phyloP scores from a whole-genome alignment of 2,113 vertebrate genomes.

The Cricetomys ansorgei region DNA sequence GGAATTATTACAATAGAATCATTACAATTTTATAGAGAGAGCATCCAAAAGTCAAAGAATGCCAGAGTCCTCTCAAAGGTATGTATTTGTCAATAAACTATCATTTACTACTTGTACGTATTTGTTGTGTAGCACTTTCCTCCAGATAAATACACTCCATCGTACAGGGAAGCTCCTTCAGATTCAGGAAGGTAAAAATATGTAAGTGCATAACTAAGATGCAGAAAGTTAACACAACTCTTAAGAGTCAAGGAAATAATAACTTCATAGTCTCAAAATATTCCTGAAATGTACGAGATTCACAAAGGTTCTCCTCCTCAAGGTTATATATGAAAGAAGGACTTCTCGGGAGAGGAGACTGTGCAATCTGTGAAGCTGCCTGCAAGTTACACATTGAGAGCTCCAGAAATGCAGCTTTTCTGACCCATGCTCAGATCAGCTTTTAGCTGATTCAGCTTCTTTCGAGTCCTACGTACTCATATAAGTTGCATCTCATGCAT shows the following conservation, averaged over 20 bases:
- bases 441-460: background rate
- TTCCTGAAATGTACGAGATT: background rate
- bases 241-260: background rate
- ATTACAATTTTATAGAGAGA: constrained; percentile 5
- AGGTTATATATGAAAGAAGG: background rate
- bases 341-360: background rate
- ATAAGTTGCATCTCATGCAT: background rate
- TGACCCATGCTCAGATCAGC: background rate
- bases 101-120: background rate
- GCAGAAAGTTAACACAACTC: background rate
- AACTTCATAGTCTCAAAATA: background rate
- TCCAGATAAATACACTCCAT: background rate
- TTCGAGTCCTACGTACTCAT: background rate
- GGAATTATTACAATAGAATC: background rate
- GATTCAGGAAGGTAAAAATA: background rate
- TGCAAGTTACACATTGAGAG: background rate
- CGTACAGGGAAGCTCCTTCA: background rate
- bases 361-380: background rate
- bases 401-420: background rate
- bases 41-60: background rate
- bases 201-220: background rate
- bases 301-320: background rate
- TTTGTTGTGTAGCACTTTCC: background rate
- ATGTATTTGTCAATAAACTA: background rate
- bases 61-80: background rate